Evolutionary conservation across 2,113 vertebrate genomes (phyloP), one percentile per base, ranked within the genome.

Genomic region (Pycnonotus jocosus): DNA sequence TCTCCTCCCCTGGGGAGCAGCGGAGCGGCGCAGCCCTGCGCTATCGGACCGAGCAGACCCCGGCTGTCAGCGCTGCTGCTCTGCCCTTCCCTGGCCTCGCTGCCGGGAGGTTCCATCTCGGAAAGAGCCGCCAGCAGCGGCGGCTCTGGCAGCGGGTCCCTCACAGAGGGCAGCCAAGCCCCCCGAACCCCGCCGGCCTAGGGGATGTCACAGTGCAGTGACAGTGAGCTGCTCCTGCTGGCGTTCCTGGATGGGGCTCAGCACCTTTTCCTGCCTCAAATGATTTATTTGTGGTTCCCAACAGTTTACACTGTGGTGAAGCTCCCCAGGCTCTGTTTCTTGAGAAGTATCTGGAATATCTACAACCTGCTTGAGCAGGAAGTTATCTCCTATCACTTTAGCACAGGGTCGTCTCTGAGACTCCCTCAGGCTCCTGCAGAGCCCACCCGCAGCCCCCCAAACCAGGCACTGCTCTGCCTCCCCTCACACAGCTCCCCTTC

Each of bases 81-180:
- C 74, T 44, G 86, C 61, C 81, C 54, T 18, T 22, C 3, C 38
- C 80, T 3, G 3, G 24, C 30, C 66, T 40, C 22, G 1, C 42
- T 8, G 13, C 70, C 35, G 1, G 38, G 28, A 53, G 64, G 0
- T 27, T 47, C 74, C 66, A 12, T 0, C 54, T 15, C 19, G 4
- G 2, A 2, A 8, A 8, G 3, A 18, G 71, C 60, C 25, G 2
- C 0, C 20, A 83, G 61, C 12, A 1, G 42, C 0, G 23, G 37
- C 71, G 12, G 66, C 33, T 15, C 20, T 1, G 69, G 33, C 48
- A 38, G 40, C 3, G 3, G 8, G 51, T 11, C 13, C 33, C 71
- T 44, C 2, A 1, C 4, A 1, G 27, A 0, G 8, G 38, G 25
- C 10, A 22, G 35, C 45, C 12, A 1, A 33, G 20, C 14, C 11